Evolutionary conservation across 1,140 invertebrate genomes (phyloP).

Genomic region (Drosophila santomea): DNA sequence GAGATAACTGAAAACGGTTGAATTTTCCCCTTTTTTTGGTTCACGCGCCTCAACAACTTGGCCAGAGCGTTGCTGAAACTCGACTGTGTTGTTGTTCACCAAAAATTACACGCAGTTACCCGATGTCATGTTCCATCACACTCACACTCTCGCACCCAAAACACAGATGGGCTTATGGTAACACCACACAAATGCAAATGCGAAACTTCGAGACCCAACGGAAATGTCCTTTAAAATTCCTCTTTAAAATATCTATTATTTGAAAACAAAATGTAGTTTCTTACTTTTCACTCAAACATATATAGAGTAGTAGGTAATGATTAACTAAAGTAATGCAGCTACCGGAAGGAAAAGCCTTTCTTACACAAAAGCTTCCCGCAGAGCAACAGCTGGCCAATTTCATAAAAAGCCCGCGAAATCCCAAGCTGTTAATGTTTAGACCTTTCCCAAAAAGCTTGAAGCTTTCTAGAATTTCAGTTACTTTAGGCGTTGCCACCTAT

Average conservation of each 20-base stretch:
- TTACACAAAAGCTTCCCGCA: constrained; percentile 33
- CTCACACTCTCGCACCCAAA: constrained; percentile 10
- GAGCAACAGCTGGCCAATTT: constrained; percentile 68
- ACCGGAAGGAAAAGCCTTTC: constrained; percentile 17
- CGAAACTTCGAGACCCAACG: not conserved
- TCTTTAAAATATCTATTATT: not conserved
- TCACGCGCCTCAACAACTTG: constrained; percentile 60
- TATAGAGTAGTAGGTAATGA: not conserved
- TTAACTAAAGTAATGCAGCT: not conserved
- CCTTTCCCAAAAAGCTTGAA: constrained; percentile 2
- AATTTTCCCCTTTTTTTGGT: not conserved
- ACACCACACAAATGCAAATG: constrained; percentile 37
- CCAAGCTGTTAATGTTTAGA: constrained; percentile 21
- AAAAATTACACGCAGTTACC: constrained; percentile 70
- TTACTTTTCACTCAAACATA: no score
- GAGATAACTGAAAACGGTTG: constrained; percentile 17
- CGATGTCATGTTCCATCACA: constrained; percentile 38
- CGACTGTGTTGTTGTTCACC: constrained; percentile 74
- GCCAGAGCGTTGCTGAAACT: constrained; percentile 71
- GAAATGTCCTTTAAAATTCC: not conserved
- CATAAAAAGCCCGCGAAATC: constrained; percentile 43
- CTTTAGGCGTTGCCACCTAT: constrained; percentile 43
- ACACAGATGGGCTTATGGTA: constrained; percentile 13
- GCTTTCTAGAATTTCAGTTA: constrained; percentile 38
- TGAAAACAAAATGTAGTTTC: no score